Percentiles rank a stretch among this genome's conserved stretches.
These are phyloP conservation scores for Symphodus melops DNA, from an alignment of 2,113 vertebrate species.

Conservation along the genomic window DNA sequence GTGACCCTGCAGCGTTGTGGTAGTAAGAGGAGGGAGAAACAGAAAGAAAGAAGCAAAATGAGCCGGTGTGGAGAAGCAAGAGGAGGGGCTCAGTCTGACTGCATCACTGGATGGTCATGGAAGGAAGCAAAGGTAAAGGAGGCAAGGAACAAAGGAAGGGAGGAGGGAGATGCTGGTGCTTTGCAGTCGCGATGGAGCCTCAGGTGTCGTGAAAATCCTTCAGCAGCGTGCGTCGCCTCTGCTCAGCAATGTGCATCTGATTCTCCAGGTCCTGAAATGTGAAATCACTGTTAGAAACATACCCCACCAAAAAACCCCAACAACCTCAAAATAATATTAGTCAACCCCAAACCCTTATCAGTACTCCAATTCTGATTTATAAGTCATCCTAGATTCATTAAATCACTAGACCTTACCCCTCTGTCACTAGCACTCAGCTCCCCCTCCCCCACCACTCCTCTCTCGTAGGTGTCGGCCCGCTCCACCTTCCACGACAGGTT, in stretches of 20 bases:
- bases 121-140: slow-evolving; percentile 46
- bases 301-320: background rate
- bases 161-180: slow-evolving; percentile 71
- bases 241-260: slow-evolving; percentile 99
- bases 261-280: slow-evolving; percentile 95
- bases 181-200: slow-evolving; percentile 66
- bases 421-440: slow-evolving; percentile 85
- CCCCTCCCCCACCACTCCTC: slow-evolving; percentile 88
- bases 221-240: slow-evolving; percentile 97
- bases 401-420: slow-evolving; percentile 74
- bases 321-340: background rate
- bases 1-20: slow-evolving; percentile 68
- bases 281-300: background rate
- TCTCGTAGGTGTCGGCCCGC: slow-evolving; percentile 96
- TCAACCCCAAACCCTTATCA: no score
- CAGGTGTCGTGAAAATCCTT: slow-evolving; percentile 99
- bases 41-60: slow-evolving; percentile 32
- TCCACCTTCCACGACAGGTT: slow-evolving; percentile 99
- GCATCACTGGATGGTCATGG: slow-evolving; percentile 42
- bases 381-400: background rate
- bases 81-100: slow-evolving; percentile 25
- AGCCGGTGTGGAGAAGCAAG: slow-evolving; percentile 38
- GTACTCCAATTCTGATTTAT: no score
- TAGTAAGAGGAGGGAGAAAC: slow-evolving; percentile 41
- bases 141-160: slow-evolving; percentile 20